Conservation (phyloP, 2,113 vertebrate species). For the Charina bottae region DNA sequence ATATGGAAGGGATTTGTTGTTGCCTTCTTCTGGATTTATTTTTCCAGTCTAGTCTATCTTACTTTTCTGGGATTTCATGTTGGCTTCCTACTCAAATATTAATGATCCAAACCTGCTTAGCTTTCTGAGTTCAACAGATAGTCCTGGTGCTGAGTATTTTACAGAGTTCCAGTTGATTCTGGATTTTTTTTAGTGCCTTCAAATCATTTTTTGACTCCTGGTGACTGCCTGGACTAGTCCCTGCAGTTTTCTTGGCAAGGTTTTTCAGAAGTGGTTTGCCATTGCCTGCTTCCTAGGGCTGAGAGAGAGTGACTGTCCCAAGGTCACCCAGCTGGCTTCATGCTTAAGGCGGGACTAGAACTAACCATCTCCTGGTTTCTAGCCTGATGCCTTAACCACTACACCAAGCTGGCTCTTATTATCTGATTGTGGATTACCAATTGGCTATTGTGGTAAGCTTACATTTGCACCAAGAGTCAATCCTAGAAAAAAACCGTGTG, state of each 20-base stretch:
- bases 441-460: background rate
- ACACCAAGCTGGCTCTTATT: background rate
- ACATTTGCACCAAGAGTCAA: background rate
- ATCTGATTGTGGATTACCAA: background rate
- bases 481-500: no score
- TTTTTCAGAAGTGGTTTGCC: background rate
- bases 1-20: background rate
- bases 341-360: background rate
- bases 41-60: background rate
- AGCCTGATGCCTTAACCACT: background rate
- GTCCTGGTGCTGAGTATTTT: background rate
- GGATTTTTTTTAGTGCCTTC: background rate
- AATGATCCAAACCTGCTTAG: background rate
- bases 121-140: background rate
- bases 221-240: background rate
- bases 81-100: background rate
- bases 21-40: background rate
- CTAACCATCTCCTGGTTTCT: background rate
- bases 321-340: background rate
- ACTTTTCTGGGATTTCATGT: background rate
- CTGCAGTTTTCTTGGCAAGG: background rate
- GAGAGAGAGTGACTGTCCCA: background rate
- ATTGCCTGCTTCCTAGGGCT: background rate
- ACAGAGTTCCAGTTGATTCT: background rate
- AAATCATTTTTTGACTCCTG: background rate